Conservation (phyloP, 2,113 vertebrate genomes). For the Macroglossus sobrinus region DNA sequence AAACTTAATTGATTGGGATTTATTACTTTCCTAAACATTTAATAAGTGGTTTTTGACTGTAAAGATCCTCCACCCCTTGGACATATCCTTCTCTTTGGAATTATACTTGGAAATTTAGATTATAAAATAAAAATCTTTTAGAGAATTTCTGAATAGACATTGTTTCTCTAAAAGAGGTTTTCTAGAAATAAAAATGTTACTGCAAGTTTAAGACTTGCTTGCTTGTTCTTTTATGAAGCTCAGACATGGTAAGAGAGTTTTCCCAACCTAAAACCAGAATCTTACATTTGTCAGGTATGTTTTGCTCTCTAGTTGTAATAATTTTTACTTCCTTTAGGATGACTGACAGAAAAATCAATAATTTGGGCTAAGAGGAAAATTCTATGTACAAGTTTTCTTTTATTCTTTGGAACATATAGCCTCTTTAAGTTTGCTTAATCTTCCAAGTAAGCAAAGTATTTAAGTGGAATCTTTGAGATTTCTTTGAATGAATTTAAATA, state of each 20-base stretch:
- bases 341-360: not conserved
- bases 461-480: not conserved
- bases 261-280: not conserved
- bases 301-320: not conserved
- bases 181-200: not conserved
- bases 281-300: not conserved
- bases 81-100: not conserved
- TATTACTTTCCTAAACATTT: not conserved
- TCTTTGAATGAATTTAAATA: not conserved
- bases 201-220: not conserved
- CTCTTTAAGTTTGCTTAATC: not conserved
- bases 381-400: not conserved
- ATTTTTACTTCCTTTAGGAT: not conserved
- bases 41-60: not conserved
- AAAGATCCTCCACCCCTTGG: not conserved
- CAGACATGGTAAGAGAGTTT: not conserved
- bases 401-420: not conserved
- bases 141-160: not conserved
- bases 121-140: not conserved
- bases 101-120: not conserved
- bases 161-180: not conserved
- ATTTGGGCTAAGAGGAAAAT: not conserved
- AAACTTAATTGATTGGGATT: not conserved
- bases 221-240: not conserved
- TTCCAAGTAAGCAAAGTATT: not conserved